Conservation (phyloP, 35 echinoderm and acorn worm species). For the Hemicentrotus pulcherrimus region DNA sequence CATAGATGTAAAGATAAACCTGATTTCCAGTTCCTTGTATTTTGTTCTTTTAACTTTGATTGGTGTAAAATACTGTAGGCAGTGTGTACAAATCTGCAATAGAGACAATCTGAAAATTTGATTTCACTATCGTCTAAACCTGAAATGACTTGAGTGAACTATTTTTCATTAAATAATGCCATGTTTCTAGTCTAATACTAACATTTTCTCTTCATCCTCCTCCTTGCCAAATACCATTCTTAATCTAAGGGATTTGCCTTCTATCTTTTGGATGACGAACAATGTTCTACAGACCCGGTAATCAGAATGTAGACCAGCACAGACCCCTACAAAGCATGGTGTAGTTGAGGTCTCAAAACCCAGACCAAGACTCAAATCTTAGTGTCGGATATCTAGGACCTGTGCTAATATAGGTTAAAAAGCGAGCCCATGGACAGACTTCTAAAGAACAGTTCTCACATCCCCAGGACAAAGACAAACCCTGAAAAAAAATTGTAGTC, state of each 20-base stretch:
- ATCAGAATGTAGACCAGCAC: background rate
- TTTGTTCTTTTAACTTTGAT: background rate
- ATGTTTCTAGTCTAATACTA: background rate
- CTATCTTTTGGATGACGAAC: constrained; percentile 11
- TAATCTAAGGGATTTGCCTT: background rate
- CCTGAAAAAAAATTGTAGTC: too few relatives aligned
- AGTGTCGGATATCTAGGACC: background rate
- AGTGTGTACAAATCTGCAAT: background rate
- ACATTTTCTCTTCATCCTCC: constrained; percentile 11
- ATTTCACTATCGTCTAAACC: background rate
- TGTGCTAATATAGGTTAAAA: background rate
- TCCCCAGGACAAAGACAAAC: too few relatives aligned
- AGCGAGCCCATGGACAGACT: too few relatives aligned
- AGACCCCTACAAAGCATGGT: background rate
- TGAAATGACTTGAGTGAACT: background rate
- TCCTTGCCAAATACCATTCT: background rate
- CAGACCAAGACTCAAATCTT: background rate
- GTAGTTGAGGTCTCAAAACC: background rate
- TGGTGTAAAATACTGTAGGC: background rate
- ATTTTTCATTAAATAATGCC: background rate
- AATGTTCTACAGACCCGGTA: background rate
- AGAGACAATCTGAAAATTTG: background rate
- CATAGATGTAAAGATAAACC: background rate
- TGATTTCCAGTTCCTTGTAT: background rate
- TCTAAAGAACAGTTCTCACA: too few relatives aligned